Percentiles rank a stretch among this genome's conserved stretches.
Evolutionary conservation across 2,888 invertebrate genomes (phyloP).

Genomic region (Bhutanitis thaidina): DNA sequence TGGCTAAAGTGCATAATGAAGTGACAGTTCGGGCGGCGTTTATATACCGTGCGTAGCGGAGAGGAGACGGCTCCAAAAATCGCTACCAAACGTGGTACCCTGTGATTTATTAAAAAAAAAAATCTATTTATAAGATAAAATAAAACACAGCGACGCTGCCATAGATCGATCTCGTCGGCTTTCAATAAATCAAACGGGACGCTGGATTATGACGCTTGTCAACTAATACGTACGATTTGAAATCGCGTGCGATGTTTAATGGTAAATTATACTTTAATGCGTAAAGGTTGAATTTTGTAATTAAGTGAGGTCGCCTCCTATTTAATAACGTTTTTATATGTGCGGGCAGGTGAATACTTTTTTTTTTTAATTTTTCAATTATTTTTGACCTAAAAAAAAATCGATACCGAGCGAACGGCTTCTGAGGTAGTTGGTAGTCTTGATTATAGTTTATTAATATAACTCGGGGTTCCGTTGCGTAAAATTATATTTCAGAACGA

Average conservation of each 20-base stretch:
- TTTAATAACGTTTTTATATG: constrained; percentile 71
- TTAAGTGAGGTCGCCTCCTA: constrained; percentile 78
- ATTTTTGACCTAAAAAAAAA: constrained; percentile 49
- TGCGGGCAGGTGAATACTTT: constrained; percentile 70
- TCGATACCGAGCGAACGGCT: constrained; percentile 49
- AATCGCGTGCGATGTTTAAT: constrained; percentile 51
- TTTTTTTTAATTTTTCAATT: constrained; percentile 48
- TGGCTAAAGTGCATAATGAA: constrained; percentile 57
- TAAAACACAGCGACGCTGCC: constrained; percentile 74
- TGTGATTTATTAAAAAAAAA: constrained; percentile 78
- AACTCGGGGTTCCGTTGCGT: constrained; percentile 54
- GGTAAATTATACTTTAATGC: constrained; percentile 74
- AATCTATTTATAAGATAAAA: constrained; percentile 80
- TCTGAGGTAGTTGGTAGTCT: constrained; percentile 75
- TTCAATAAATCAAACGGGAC: constrained; percentile 64
- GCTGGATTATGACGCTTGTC: constrained; percentile 74
- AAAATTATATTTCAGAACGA: constrained; percentile 57
- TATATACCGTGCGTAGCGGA: constrained; percentile 48
- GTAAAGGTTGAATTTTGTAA: constrained; percentile 75
- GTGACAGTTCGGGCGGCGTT: constrained; percentile 39
- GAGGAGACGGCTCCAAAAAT: constrained; percentile 59
- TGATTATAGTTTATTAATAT: constrained; percentile 76
- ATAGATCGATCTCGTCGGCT: constrained; percentile 71
- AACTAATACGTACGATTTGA: constrained; percentile 55
- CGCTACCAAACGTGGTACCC: constrained; percentile 78